Evolutionary conservation across 2,888 invertebrate genomes (phyloP).

Genomic region (Drosophila atripex): DNA sequence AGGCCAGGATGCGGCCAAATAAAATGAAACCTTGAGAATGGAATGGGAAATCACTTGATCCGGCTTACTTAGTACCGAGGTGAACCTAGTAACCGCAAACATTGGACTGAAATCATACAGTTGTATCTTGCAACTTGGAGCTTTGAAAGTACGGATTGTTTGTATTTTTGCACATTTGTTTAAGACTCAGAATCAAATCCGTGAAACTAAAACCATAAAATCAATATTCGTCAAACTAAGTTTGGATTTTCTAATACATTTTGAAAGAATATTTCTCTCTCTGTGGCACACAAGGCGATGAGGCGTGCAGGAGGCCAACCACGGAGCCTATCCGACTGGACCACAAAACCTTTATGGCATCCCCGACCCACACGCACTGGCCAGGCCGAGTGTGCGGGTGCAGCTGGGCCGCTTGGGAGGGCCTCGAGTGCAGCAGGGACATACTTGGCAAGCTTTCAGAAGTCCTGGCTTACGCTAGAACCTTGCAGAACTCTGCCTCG

Average conservation of each 20-base stretch:
- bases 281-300: conserved; percentile 23
- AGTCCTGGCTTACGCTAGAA: conserved; percentile 26
- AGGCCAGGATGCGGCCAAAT: not conserved
- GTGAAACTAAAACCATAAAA: not conserved
- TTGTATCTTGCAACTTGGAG: not conserved
- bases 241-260: not conserved
- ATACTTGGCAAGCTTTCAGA: conserved; percentile 31
- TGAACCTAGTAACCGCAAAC: conserved; percentile 67
- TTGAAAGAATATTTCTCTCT: not conserved
- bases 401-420: conserved; percentile 26
- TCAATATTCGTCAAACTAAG: not conserved
- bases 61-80: conserved; percentile 44
- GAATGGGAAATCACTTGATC: conserved; percentile 9
- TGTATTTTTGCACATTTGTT: not conserved
- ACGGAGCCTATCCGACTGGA: conserved; percentile 18
- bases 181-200: not conserved
- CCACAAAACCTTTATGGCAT: conserved; percentile 43
- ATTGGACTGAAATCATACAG: conserved; percentile 16
- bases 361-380: conserved; percentile 26
- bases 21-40: conserved; percentile 11
- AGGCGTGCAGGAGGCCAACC: conserved; percentile 25
- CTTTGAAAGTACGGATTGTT: not conserved
- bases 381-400: conserved; percentile 31
- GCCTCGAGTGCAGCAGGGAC: conserved; percentile 40
- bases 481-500: conserved; percentile 30